These are phyloP conservation scores for Temnothorax longispinosus DNA, from an alignment of 1,140 invertebrate species.

Conservation along the genomic window DNA sequence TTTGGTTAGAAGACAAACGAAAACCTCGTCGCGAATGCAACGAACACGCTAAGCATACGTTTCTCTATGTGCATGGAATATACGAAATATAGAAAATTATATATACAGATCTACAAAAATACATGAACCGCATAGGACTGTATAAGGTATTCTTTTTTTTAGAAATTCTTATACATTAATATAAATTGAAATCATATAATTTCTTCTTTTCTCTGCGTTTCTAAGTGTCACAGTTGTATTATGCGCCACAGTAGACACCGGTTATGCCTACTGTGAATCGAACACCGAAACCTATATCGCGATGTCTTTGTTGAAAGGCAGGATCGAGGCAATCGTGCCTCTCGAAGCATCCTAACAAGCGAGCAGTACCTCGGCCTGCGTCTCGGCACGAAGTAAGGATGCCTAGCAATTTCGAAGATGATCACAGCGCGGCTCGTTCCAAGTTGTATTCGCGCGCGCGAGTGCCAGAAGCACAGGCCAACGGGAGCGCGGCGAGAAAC, in stretches of 20 bases:
- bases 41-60: background rate
- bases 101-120: background rate
- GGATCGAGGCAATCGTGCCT: constrained; percentile 33
- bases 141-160: background rate
- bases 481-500: constrained; percentile 34
- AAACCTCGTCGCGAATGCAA: constrained; percentile 35
- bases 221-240: background rate
- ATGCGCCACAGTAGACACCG: background rate
- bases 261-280: background rate
- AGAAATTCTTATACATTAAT: background rate
- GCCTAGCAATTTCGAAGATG: constrained; percentile 49
- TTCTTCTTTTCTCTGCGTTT: background rate
- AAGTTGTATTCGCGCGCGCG: background rate
- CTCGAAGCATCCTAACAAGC: constrained; percentile 43
- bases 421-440: constrained; percentile 40
- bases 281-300: background rate
- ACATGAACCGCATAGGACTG: background rate
- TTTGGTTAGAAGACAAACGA: constrained; percentile 63
- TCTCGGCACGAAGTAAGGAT: constrained; percentile 9
- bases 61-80: background rate
- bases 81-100: background rate
- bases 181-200: background rate
- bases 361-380: background rate
- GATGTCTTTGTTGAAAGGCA: constrained; percentile 13
- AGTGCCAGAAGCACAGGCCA: background rate